Base-by-base conservation (phyloP, 2,888 invertebrate species). In the Habrosyne pyritoides region DNA sequence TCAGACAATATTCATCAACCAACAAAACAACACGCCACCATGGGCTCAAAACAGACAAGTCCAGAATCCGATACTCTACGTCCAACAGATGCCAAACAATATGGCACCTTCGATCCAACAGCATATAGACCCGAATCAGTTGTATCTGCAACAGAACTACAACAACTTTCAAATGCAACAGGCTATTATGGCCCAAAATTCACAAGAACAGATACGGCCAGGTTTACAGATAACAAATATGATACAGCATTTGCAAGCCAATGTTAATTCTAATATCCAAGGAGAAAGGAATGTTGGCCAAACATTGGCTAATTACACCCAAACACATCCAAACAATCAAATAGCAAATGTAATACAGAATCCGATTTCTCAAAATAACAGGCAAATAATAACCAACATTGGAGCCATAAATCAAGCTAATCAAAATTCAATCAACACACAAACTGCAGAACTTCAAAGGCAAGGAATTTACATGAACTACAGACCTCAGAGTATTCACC, bases 21-120 rank as follows among this genome's bases (percentile, higher is more conserved):
- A 86, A 2, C 88, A 89, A 62, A 91, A 90, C n/a, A n/a, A n/a
- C 49, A 80, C 87, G 10, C 91, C 91, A 47, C 91, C 91, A 76
- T 92, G 91, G 91, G 82, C 83, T 52, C 88, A 90, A 49, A 88
- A 85, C 77, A 69, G 85, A 51, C 67, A 74, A 49, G 64, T 81
- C 1, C 87, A 84, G 56, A 89, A 85, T 67, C 87, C 81, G 61
- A 79, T 91, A 6, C 76, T 89, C 21, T 91, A 91, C 68, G 82
- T 91, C 26, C 91, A 89, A 56, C 89, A 90, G 42, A 60, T 87
- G 52, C 80, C 84, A 68, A 84, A 81, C 75, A 86, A 85, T 46
- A 81, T 84, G 24, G 68, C 85, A 51, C 79, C 80, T 0, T 67
- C 81, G n/a, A 64, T 80, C 2, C 87, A 81, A 57, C 87, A 80